phyloP scores from a whole-genome alignment of 2,888 invertebrate genomes.

The Oligia strigilis region DNA sequence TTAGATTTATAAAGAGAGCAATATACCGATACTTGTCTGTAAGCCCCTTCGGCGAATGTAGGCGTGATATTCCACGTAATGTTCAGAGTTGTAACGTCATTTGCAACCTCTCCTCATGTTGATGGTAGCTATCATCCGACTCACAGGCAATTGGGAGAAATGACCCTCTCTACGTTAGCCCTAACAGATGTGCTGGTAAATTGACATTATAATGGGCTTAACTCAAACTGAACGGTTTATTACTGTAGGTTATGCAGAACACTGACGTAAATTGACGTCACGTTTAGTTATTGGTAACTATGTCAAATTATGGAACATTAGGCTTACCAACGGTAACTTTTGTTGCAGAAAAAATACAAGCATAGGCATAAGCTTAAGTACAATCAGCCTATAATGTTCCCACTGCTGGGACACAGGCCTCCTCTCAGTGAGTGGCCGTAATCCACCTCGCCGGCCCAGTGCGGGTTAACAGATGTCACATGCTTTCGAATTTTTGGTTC shows the following conservation, averaged over 20 bases:
- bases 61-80: background rate
- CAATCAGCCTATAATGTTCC: too few species aligned
- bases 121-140: slow-evolving; percentile 20
- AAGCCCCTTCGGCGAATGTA: accelerated
- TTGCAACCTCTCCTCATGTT: slow-evolving; percentile 19
- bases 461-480: background rate
- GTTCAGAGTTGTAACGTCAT: slow-evolving; percentile 2
- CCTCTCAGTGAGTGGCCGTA: background rate
- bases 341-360: background rate
- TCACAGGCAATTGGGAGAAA: slow-evolving; percentile 47
- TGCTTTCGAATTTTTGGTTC: background rate
- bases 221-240: slow-evolving; percentile 40
- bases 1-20: background rate
- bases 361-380: background rate
- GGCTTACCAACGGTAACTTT: background rate
- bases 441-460: too few species aligned
- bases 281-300: background rate
- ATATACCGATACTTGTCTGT: background rate
- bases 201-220: slow-evolving; percentile 38
- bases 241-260: background rate
- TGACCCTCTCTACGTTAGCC: slow-evolving; percentile 13
- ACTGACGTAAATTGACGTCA: slow-evolving; percentile 9
- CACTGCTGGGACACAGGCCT: background rate
- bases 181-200: slow-evolving; percentile 37
- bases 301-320: background rate